Conservation (phyloP, 1,140 invertebrate species). For the Leptinotarsa defecta region DNA sequence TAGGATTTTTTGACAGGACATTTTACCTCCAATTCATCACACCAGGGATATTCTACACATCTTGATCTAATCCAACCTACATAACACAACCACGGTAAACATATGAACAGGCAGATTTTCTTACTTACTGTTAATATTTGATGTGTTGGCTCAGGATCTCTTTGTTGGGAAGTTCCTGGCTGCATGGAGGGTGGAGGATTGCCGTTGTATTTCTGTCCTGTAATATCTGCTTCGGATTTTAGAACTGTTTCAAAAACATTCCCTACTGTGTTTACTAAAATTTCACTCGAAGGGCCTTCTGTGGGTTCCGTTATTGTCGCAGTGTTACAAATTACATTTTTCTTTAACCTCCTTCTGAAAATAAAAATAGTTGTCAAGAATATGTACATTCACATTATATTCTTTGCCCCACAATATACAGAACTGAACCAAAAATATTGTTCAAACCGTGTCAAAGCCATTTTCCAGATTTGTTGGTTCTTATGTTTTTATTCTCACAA, state of each 20-base stretch:
- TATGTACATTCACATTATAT: too few species aligned
- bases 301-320: conserved; percentile 61
- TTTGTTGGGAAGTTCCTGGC: conserved; percentile 13
- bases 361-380: background rate
- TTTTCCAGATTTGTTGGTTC: too few species aligned
- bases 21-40: too few species aligned
- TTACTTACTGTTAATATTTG: conserved; percentile 22
- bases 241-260: conserved; percentile 57
- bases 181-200: conserved; percentile 11
- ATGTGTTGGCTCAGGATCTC: conserved; percentile 21
- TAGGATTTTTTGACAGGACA: too few species aligned
- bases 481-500: too few species aligned
- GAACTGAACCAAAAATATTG: too few species aligned
- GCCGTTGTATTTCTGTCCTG: conserved; percentile 13
- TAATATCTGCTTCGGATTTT: conserved; percentile 58
- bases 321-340: conserved; percentile 47
- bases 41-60: too few species aligned
- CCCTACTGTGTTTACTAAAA: conserved; percentile 27
- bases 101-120: background rate
- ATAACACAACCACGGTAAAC: background rate
- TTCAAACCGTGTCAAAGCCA: too few species aligned
- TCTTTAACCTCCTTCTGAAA: conserved; percentile 68
- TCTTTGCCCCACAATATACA: too few species aligned
- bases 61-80: background rate
- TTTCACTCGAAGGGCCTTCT: conserved; percentile 52